These are phyloP conservation scores for Cranoglanis bouderius DNA, from an alignment of 2,113 vertebrate species.

Conservation along the genomic window DNA sequence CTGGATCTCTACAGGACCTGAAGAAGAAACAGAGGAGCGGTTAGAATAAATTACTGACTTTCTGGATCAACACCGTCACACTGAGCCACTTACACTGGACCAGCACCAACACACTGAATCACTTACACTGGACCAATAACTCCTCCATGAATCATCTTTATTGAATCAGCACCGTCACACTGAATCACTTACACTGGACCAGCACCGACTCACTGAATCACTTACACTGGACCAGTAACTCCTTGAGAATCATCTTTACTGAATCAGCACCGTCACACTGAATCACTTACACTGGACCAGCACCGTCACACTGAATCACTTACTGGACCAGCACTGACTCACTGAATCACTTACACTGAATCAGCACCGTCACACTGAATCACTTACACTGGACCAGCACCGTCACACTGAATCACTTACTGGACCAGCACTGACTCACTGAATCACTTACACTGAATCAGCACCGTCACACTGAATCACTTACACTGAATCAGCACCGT, in stretches of 20 bases:
- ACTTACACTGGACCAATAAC: too few species aligned
- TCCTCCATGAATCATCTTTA: too few species aligned
- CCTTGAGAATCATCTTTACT: too few species aligned
- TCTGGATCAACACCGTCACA: background rate
- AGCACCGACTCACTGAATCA: background rate
- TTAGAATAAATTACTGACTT: background rate
- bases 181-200: background rate
- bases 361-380: too few species aligned
- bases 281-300: background rate
- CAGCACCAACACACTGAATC: background rate
- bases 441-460: background rate
- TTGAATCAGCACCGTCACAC: too few species aligned
- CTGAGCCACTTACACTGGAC: background rate
- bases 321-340: too few species aligned
- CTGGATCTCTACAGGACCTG: conserved; percentile 34
- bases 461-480: background rate
- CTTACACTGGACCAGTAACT: too few species aligned
- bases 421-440: too few species aligned
- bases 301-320: background rate
- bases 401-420: too few species aligned
- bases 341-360: too few species aligned
- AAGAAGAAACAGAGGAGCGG: background rate
- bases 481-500: background rate
- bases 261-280: background rate
- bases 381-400: too few species aligned